Conservation (phyloP, 2,797 vertebrate genomes). For the Cyprinella venusta region DNA sequence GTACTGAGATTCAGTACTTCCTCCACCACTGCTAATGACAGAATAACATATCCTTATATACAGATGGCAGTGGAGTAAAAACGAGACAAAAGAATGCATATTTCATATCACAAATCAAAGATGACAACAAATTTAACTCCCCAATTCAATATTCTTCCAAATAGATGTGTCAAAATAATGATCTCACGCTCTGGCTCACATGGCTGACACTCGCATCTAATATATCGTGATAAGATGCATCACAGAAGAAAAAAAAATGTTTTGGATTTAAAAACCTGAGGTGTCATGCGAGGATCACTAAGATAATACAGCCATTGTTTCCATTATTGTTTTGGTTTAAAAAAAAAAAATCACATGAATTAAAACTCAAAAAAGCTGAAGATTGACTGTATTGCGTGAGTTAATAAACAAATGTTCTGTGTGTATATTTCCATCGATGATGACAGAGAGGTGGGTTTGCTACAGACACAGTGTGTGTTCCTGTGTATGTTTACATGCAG, state of each 20-base stretch:
- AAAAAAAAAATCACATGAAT: neutral
- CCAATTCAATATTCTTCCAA: slow-evolving; percentile 29
- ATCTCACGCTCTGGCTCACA: slow-evolving; percentile 54
- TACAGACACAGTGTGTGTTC: slow-evolving; percentile 59
- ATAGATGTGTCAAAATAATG: slow-evolving; percentile 54
- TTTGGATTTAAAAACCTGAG: slow-evolving; percentile 19
- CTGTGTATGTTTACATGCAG: slow-evolving; percentile 31
- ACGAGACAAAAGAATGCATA: slow-evolving; percentile 12
- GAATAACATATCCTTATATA: slow-evolving; percentile 14
- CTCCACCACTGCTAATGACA: neutral
- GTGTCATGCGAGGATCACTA: neutral
- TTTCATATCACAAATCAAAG: slow-evolving; percentile 32
- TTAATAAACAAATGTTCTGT: neutral
- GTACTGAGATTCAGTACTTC: too few species aligned
- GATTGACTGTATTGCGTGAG: neutral
- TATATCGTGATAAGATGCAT: slow-evolving; percentile 62
- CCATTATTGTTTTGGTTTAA: slow-evolving; percentile 3
- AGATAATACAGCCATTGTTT: slow-evolving; percentile 50
- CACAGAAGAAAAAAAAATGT: slow-evolving; percentile 46
- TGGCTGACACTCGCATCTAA: slow-evolving; percentile 38
- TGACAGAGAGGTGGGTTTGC: slow-evolving; percentile 67
- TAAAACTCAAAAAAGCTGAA: slow-evolving; percentile 3
- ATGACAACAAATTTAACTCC: slow-evolving; percentile 46
- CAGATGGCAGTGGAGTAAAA: slow-evolving; percentile 27
- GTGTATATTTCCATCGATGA: slow-evolving; percentile 61